phyloP scores from a whole-genome alignment of 2,888 invertebrate genomes.

The Morpho helenor region DNA sequence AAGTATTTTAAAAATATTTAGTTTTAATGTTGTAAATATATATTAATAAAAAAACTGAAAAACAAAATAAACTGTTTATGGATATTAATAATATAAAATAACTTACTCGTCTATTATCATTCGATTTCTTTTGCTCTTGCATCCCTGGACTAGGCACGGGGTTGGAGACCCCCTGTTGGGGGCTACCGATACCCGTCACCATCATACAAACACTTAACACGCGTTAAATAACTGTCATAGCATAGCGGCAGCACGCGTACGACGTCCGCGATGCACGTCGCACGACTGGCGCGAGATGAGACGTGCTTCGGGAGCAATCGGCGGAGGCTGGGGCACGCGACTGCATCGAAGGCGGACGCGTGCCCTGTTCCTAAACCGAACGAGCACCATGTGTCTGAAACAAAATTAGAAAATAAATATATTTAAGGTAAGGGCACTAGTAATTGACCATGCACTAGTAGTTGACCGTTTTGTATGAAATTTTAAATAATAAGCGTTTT shows the following conservation, averaged over 20 bases:
- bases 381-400: neutral
- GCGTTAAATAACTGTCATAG: slow-evolving; percentile 26
- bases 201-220: slow-evolving; percentile 39
- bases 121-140: slow-evolving; percentile 56
- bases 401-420: too few species aligned
- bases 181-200: slow-evolving; percentile 65
- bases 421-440: too few species aligned
- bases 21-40: too few species aligned
- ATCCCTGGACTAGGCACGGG: slow-evolving; percentile 34
- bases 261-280: slow-evolving; percentile 47
- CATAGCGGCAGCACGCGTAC: slow-evolving; percentile 35
- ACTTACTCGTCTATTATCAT: slow-evolving; percentile 70
- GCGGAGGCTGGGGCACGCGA: slow-evolving; percentile 51
- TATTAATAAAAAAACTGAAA: too few species aligned
- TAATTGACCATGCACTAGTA: too few species aligned
- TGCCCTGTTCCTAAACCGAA: slow-evolving; percentile 33
- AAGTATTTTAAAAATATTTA: too few species aligned
- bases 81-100: slow-evolving; percentile 4
- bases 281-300: slow-evolving; percentile 57
- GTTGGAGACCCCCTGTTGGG: slow-evolving; percentile 49
- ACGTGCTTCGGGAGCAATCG: slow-evolving; percentile 26
- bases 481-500: too few species aligned
- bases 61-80: too few species aligned
- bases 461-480: too few species aligned
- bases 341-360: slow-evolving; percentile 43